Base-by-base conservation (phyloP, 2,113 vertebrate species). In the Cyphomyrus discorhynchus region DNA sequence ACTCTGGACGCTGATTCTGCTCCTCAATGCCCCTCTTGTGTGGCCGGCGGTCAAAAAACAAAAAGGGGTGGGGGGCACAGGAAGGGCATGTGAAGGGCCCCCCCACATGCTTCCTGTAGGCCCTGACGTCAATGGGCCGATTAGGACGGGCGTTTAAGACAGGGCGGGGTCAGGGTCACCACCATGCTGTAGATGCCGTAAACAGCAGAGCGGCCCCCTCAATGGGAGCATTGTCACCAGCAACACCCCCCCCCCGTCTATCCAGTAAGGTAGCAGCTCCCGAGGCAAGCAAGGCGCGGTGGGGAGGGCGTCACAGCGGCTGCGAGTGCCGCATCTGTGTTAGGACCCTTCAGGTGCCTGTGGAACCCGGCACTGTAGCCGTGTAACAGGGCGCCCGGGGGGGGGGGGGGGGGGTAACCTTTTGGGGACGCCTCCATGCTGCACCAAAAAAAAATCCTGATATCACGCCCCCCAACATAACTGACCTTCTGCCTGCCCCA, bases 21-120 rank as follows among this genome's bases (percentile, higher is more conserved):
- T 87, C 85, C 31, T 87, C 85, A 87, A 87, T 87, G 85, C 49
- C 49, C 27, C 85, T 39, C 49, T 87, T 87, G 85, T 87, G 50
- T 53, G 46, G 85, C 50, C 31, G 15, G 50, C 17, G 50, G 50
- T 13, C 17, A 39, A 87, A 87, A 87, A 39, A 52, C 35, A 80
- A 87, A 53, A 87, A 49, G 49, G n/a, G 84, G 10, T 27, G 50
- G 27, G 85, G 85, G 50, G 31, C n/a, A 47, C 85, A 87, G 47
- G 85, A 87, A 53, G n/a, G 47, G 49, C 85, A 87, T 87, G 85
- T 56, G 85, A 87, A 53, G 49, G n/a, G 27, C 46, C 49, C 84
- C 84, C 47, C 83, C 85, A 21, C 85, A 53, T 53, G 85, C 85
- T 53, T 87, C 85, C 50, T 53, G 49, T 87, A 47, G 49, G 84